Base-by-base conservation (phyloP, 2,888 invertebrate species). In the Barypeithes pellucidus region DNA sequence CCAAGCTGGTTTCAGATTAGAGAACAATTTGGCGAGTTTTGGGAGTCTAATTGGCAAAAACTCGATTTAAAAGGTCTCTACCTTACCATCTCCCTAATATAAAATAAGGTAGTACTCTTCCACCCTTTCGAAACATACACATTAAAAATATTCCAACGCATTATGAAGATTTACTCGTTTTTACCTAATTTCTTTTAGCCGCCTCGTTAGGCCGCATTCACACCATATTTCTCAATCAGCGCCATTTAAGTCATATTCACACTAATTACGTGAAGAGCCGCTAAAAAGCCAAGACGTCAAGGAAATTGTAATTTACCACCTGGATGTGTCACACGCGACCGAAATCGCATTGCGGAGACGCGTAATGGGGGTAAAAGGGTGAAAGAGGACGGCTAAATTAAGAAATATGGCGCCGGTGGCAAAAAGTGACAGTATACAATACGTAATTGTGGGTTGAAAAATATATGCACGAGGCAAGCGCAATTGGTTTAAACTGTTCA, bases 341-440 rank as follows among this genome's bases (percentile, higher is more conserved):
- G 66, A 74, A 74, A 74, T 74, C 70, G 74, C 70, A 71, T 70
- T 71, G 74, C 74, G 74, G 74, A 67, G 74, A 71, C 69, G 57
- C 39, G 29, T 74, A 74, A 74, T 74, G 74, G 67, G 20, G 43
- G 60, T 47, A 57, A 71, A 74, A 74, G 70, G 74, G 70, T 66
- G 62, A 74, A 74, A 74, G 70, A 57, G 70, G 62, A 68, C 16
- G 33, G 33, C 57, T 29, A 74, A 74, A 74, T 74, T 74, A 70
- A 71, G 70, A 74, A 70, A 74, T 74, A 74, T 74, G 24, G 57
- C 1, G 43, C 24, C n/a, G 39, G 20, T 67, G 65, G 22, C 50
- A 73, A 65, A 73, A 66, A 73, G 68, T 57, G 72, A 62, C 39
- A n/a, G 57, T 22, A 39, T 65, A 62, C 68, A 36, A 73, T 73